Base-by-base conservation (phyloP, 2,888 invertebrate species). In the Stenichneumon culpator region DNA sequence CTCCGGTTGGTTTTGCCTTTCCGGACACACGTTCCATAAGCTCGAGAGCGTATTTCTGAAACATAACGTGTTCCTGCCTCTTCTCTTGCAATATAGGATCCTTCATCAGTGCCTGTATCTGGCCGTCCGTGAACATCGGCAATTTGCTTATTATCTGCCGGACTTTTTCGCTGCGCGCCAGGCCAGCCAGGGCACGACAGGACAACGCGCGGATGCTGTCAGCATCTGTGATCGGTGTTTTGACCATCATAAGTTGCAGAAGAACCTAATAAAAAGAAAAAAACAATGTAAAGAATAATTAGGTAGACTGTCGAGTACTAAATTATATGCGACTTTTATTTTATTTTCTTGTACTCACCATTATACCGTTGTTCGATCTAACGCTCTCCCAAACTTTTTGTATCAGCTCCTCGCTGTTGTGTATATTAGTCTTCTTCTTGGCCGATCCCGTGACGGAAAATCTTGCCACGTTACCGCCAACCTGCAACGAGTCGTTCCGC, bases 11-110 rank as follows among this genome's bases (percentile, higher is more conserved):
- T 89, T 97, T 97, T n/a, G 97, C 96, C 95, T 98, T 98, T 0
- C 99, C 99, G 2, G 98, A 98, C 0, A 99, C 97, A 0, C 97
- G 95, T 93, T 99, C 98, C 84, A 99, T 95, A 54, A 99, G 94
- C 90, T 98, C 98, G 14, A 98, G 94, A 0, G 99, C 99, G 93
- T 98, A 98, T 92, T 98, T 98, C 94, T 99, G 99, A 94, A 99
- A 99, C 94, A 97, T 96, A 0, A 98, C 97, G 94, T 99, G 99
- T 91, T 99, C 99, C 88, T 97, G 97, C 0, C 99, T 95, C 94
- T 99, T 99, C 94, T 99, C 99, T 94, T 99, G 99, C 0, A 99
- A 95, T 85, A 99, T 98, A 14, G 99, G 99, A 94, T 99, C 99
- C 78, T 98, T 97, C 98, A 99, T 99, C 79, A 99, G 94, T 87